Conservation (phyloP, 2,797 vertebrate genomes). For the Eidolon dupreanum region DNA sequence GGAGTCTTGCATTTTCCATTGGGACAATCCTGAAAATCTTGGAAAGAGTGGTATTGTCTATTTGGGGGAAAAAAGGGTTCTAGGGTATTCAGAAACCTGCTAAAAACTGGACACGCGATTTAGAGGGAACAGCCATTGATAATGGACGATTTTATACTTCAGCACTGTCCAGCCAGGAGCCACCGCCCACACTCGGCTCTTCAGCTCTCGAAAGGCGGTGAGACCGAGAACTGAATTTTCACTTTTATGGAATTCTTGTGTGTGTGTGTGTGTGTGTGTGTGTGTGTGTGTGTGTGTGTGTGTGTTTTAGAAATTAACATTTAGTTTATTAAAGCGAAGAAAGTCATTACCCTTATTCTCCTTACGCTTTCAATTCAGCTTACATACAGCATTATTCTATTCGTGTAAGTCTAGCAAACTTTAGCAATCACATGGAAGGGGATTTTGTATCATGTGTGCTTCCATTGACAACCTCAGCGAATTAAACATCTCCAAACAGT, state of each 20-base stretch:
- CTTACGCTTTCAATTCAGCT: conserved; percentile 6
- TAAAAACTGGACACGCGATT: not conserved
- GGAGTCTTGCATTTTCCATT: not conserved
- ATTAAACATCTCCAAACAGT: no score
- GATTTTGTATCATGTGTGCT: no score
- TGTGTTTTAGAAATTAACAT: conserved; percentile 22
- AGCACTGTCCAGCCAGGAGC: accelerated
- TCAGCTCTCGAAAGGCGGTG: not conserved
- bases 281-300: no score
- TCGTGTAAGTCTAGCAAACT: not conserved
- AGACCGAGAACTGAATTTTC: not conserved
- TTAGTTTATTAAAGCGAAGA: not conserved
- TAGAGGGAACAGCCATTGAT: not conserved
- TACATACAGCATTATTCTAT: not conserved
- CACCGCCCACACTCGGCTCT: not conserved
- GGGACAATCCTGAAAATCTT: not conserved
- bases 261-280: no score
- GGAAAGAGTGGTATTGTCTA: not conserved
- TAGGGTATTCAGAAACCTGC: not conserved
- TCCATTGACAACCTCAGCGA: no score
- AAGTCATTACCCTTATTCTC: not conserved
- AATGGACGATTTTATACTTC: no score
- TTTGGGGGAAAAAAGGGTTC: not conserved
- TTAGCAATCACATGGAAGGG: not conserved
- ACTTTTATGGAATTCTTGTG: not conserved